These are phyloP conservation scores for Protobothrops mucrosquamatus DNA, from an alignment of 2,113 vertebrate genomes.

Conservation along the genomic window DNA sequence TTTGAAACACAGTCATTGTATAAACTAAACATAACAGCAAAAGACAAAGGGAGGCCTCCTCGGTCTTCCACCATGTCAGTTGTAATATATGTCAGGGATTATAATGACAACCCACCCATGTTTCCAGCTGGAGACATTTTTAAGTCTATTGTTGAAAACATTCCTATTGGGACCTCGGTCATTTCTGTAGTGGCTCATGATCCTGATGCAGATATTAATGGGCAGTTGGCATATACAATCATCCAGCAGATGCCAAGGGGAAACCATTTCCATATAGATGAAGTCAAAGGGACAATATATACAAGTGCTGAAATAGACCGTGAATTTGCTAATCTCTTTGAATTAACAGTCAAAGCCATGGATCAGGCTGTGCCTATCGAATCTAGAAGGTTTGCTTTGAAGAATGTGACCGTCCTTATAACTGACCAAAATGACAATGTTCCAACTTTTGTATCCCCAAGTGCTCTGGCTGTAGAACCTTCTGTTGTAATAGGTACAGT, in stretches of 20 bases:
- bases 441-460: conserved; percentile 88
- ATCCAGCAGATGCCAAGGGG: conserved; percentile 90
- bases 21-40: conserved; percentile 91
- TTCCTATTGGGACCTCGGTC: conserved; percentile 87
- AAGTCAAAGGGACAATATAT: conserved; percentile 80
- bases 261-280: conserved; percentile 86
- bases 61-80: conserved; percentile 90
- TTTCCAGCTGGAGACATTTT: conserved; percentile 93
- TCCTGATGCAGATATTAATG: conserved; percentile 94
- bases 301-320: conserved; percentile 88
- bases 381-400: conserved; percentile 86
- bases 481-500: conserved; percentile 88
- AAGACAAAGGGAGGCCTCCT: conserved; percentile 87
- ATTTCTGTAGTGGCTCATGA: conserved; percentile 87
- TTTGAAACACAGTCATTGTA: conserved; percentile 93
- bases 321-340: conserved; percentile 93
- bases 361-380: conserved; percentile 92
- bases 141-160: conserved; percentile 91
- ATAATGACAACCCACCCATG: conserved; percentile 93
- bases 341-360: conserved; percentile 89
- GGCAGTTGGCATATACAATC: conserved; percentile 86
- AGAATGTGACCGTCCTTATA: conserved; percentile 93
- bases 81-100: conserved; percentile 90
- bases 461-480: conserved; percentile 88
- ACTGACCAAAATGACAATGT: conserved; percentile 94